phyloP scores from a whole-genome alignment of 2,113 vertebrate genomes.

The Vidua macroura region DNA sequence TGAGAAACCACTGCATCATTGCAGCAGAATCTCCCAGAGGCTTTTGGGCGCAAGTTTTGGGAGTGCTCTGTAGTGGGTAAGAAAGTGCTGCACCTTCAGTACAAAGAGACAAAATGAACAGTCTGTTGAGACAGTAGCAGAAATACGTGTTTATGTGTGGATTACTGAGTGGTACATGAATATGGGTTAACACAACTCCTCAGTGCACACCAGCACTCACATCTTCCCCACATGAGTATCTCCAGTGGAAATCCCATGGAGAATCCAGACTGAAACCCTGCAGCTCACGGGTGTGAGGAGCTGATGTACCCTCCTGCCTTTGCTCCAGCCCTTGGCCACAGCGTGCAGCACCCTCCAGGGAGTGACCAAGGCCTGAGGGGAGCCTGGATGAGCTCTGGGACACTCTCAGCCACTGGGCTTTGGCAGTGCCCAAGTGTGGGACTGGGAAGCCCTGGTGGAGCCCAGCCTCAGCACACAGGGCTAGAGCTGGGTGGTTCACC shows the following conservation, averaged over 20 bases:
- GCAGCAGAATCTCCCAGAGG: background rate
- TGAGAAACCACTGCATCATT: background rate
- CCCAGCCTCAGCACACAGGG: accelerated
- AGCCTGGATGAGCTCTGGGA: background rate
- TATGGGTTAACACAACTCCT: background rate
- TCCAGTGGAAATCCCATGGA: background rate
- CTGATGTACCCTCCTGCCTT: accelerated
- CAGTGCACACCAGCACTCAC: background rate
- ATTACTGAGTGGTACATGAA: constrained; percentile 40
- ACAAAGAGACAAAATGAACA: background rate
- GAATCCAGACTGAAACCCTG: background rate
- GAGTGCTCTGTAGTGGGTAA: background rate
- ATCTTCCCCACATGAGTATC: background rate
- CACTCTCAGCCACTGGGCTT: background rate
- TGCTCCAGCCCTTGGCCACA: background rate
- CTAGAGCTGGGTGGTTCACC: background rate
- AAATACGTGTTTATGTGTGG: constrained; percentile 49
- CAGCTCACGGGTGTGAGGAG: accelerated
- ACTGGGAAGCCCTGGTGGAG: background rate
- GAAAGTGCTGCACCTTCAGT: background rate
- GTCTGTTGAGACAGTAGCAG: background rate
- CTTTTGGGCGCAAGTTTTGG: background rate
- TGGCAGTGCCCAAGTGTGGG: background rate
- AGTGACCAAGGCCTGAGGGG: background rate
- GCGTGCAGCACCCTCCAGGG: background rate